Conservation (phyloP, 2,797 vertebrate species). For the Leptatherina wallacei region DNA sequence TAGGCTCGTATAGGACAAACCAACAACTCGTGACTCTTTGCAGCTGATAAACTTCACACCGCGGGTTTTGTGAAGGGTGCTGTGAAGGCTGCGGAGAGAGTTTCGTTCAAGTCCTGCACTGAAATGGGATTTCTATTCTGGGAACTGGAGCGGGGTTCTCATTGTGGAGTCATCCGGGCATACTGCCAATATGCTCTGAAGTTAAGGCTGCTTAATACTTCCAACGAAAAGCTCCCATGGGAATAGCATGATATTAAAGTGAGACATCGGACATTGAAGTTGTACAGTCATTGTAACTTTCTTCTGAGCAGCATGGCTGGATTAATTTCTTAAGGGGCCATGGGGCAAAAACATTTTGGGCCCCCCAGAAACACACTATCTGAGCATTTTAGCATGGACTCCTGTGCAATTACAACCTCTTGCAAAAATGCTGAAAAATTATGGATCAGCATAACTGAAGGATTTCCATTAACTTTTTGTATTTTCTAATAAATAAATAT, state of each 20-base stretch:
- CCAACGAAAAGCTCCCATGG: constrained; percentile 18
- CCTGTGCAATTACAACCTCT: background rate
- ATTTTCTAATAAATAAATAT: too few species aligned
- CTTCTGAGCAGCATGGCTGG: background rate
- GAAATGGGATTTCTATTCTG: constrained; percentile 61
- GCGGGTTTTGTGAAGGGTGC: background rate
- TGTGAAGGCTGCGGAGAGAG: background rate
- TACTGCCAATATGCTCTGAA: constrained; percentile 32
- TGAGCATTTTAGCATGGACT: background rate
- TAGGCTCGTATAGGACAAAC: background rate
- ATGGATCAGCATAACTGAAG: too few species aligned
- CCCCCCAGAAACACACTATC: background rate
- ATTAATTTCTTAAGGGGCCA: background rate
- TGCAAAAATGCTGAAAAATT: too few species aligned
- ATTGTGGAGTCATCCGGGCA: constrained; percentile 45
- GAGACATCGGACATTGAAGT: background rate
- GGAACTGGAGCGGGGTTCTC: constrained; percentile 53
- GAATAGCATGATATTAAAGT: constrained; percentile 8
- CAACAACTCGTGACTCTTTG: background rate
- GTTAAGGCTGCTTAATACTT: constrained; percentile 27
- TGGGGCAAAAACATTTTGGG: background rate
- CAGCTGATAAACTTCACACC: background rate
- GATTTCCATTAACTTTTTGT: too few species aligned
- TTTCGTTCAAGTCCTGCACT: constrained; percentile 25
- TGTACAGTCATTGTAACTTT: background rate